These are phyloP conservation scores for Callospermophilus lateralis DNA, from an alignment of 2,113 vertebrate species.

Conservation along the genomic window DNA sequence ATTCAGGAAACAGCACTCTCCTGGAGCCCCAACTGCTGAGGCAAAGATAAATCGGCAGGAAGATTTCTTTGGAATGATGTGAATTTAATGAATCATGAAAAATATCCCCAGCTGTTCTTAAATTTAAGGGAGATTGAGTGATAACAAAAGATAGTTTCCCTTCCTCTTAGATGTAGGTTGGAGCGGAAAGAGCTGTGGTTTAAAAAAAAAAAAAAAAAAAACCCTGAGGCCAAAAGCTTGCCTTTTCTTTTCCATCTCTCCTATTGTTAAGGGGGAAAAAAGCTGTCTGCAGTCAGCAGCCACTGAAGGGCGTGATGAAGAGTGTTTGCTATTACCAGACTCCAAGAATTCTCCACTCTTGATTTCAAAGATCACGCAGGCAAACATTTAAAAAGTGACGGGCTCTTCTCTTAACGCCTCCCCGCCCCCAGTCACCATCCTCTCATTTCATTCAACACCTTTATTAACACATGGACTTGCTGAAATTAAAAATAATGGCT, in stretches of 20 bases:
- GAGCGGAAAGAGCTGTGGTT: conserved; percentile 86
- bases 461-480: conserved; percentile 84
- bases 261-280: conserved; percentile 85
- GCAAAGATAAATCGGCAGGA: conserved; percentile 90
- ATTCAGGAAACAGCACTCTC: conserved; percentile 87
- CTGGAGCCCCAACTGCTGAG: conserved; percentile 86
- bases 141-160: conserved; percentile 90
- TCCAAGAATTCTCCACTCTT: conserved; percentile 81
- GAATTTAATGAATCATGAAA: conserved; percentile 92
- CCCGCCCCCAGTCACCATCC: background rate
- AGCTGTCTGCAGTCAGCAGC: conserved; percentile 80
- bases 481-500: conserved; percentile 88
- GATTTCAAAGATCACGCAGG: conserved; percentile 73
- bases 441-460: background rate
- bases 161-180: conserved; percentile 89
- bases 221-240: conserved; percentile 87
- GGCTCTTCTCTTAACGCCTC: conserved; percentile 36
- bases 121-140: conserved; percentile 93
- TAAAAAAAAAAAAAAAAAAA: conserved; percentile 70
- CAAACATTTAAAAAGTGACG: conserved; percentile 32
- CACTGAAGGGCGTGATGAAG: conserved; percentile 81
- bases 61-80: conserved; percentile 92
- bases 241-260: conserved; percentile 88
- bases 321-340: conserved; percentile 84
- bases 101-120: conserved; percentile 92